These are phyloP conservation scores for Eublepharis macularius DNA, from an alignment of 2,113 vertebrate genomes.

Conservation along the genomic window DNA sequence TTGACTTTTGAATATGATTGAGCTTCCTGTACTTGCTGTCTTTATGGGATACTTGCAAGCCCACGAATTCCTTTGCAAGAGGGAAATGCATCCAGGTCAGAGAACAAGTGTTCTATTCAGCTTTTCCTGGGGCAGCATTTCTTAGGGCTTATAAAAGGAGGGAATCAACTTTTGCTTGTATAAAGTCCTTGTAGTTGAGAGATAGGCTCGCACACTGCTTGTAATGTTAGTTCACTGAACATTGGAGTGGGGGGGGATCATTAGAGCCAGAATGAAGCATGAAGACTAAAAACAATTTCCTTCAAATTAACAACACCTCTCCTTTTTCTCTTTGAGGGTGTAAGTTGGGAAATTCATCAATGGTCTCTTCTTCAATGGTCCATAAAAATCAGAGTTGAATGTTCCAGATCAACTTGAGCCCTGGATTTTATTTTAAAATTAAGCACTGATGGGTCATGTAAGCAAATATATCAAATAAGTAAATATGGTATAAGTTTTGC, in stretches of 20 bases:
- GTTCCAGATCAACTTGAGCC: background rate
- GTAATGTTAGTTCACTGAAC: background rate
- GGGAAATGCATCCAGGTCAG: no score
- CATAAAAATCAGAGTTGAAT: background rate
- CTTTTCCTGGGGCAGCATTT: no score
- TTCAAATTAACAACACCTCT: background rate
- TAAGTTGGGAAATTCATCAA: background rate
- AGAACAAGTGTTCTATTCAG: no score
- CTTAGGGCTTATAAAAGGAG: no score
- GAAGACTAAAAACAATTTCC: background rate
- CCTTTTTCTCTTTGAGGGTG: no score
- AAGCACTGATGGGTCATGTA: background rate
- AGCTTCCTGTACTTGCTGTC: no score
- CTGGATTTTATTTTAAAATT: background rate
- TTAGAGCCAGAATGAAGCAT: background rate
- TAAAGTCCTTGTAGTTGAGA: background rate
- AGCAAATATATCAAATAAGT: background rate
- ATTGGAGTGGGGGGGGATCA: background rate
- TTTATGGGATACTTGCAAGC: no score
- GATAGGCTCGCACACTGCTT: background rate
- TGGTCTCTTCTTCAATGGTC: background rate
- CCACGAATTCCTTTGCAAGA: no score
- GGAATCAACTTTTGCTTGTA: no score
- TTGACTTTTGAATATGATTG: no score
- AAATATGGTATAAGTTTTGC: background rate